Conservation (phyloP, 2,113 vertebrate species). For the Gobio gobio region DNA sequence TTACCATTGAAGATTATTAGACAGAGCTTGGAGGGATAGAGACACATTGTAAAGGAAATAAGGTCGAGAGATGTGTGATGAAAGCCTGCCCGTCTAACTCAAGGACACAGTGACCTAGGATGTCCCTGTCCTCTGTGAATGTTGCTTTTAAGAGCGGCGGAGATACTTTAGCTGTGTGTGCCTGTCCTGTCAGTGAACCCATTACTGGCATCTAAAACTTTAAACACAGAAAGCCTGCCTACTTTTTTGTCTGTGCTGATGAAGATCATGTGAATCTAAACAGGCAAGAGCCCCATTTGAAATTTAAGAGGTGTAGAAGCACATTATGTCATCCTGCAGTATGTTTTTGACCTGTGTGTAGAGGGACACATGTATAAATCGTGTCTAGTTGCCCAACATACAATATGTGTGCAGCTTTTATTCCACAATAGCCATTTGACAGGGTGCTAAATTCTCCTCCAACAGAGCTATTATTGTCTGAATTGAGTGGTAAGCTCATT, state of each 20-base stretch:
- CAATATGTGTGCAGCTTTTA: slow-evolving; percentile 15
- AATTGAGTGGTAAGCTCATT: slow-evolving; percentile 45
- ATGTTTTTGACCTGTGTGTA: not conserved
- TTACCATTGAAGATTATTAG: not conserved
- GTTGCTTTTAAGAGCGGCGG: slow-evolving; percentile 16
- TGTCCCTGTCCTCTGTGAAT: slow-evolving; percentile 24
- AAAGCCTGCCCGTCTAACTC: not conserved
- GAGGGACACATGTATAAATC: not conserved
- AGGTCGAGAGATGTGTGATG: slow-evolving; percentile 3
- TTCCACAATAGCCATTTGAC: slow-evolving; percentile 36
- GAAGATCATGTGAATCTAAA: not conserved
- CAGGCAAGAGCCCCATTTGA: not conserved
- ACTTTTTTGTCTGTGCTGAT: not conserved
- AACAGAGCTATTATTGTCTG: slow-evolving; percentile 43
- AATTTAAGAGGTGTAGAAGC: slow-evolving; percentile 4
- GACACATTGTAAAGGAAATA: not conserved
- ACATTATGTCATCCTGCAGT: not conserved
- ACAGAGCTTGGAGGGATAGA: not conserved
- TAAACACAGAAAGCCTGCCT: slow-evolving; percentile 49
- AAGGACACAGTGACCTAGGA: slow-evolving; percentile 30
- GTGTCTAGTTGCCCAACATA: slow-evolving; percentile 5
- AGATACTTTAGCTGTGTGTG: slow-evolving; percentile 54
- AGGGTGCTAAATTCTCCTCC: slow-evolving; percentile 25
- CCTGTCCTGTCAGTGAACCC: slow-evolving; percentile 63
- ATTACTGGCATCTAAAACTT: slow-evolving; percentile 52